These are phyloP conservation scores for Drosophila algonquin DNA, from an alignment of 2,888 invertebrate genomes.

Conservation along the genomic window DNA sequence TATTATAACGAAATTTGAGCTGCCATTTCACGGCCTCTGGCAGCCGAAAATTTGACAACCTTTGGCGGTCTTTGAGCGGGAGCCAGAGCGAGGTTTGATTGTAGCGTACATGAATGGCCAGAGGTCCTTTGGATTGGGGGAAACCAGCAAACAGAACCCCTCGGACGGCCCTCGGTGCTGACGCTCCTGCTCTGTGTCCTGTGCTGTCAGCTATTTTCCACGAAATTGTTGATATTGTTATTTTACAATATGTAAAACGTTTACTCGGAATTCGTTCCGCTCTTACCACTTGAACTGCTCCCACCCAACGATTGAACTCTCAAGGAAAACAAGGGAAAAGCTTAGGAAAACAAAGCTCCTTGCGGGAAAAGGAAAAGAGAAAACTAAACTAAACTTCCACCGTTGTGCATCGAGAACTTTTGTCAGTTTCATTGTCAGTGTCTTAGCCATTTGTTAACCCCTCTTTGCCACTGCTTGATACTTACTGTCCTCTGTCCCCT, in stretches of 20 bases:
- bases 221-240: slow-evolving; percentile 58
- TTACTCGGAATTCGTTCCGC: slow-evolving; percentile 52
- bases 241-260: slow-evolving; percentile 71
- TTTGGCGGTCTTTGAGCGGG: neutral
- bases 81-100: neutral
- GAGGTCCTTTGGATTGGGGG: too few relatives aligned
- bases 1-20: slow-evolving; percentile 58
- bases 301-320: slow-evolving; percentile 12
- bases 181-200: neutral
- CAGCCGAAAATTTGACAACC: slow-evolving; percentile 33
- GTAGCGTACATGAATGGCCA: too few relatives aligned
- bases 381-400: slow-evolving; percentile 5
- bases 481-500: neutral
- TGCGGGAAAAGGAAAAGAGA: neutral
- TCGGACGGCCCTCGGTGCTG: neutral
- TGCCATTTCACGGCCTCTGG: slow-evolving; percentile 36
- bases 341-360: neutral
- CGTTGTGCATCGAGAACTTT: slow-evolving; percentile 27
- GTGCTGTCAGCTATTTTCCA: slow-evolving; percentile 20
- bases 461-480: neutral
- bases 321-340: neutral
- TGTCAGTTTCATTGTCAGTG: slow-evolving; percentile 23
- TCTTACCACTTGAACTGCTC: neutral
- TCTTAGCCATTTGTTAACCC: slow-evolving; percentile 15
- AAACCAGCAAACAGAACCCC: neutral